Base-by-base conservation (phyloP, 92 coral and sea anemone species). In the Ricordea florida region DNA sequence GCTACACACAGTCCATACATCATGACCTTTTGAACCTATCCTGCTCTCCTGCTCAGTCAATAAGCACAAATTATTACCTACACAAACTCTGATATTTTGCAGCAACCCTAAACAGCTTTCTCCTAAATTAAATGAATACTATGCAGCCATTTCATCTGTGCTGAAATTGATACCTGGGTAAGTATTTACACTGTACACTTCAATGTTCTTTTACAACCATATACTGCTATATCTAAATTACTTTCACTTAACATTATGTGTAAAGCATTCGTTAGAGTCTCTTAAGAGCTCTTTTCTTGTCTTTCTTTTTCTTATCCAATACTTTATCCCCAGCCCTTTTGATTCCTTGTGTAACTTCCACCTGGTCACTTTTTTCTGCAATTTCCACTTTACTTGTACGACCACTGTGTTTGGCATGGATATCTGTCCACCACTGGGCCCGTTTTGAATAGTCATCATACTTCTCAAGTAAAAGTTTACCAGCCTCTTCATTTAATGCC, bases 401-500 rank as follows among this genome's bases (percentile, higher is more conserved):
- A 2, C n/a, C n/a, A n/a, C 82, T 87, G 36, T 80, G 80, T 74
- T 92, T 96, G 4, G 99, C 99, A 63, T 96, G 97, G 37, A 96
- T 71, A 43, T 93, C 97, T 0, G 99, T 96, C 92, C 85, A 87
- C 99, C 86, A 88, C 66, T 84, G 89, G 2, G 99, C 99, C 57
- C 99, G 79, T 61, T 89, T 87, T 7, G 99, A 96, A 32, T 96
- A 96, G 64, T 96, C 99, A 10, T 96, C 99, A 37, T 96, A 96
- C 53, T 82, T 81, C 74, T 96, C 99, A 21, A 96, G 90, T 36
- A 96, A 79, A 38, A 96, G 75, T 70, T 96, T 96, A 1, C 99
- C 99, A 6, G 99, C 99, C 74, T 96, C 99, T 68, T 96, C 99
- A 23, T 96, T 96, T 17, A 96, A 80, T 1, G 99, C 99, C 9